Conservation (phyloP, 2,797 vertebrate genomes). For the Eupleurogrammus muticus region DNA sequence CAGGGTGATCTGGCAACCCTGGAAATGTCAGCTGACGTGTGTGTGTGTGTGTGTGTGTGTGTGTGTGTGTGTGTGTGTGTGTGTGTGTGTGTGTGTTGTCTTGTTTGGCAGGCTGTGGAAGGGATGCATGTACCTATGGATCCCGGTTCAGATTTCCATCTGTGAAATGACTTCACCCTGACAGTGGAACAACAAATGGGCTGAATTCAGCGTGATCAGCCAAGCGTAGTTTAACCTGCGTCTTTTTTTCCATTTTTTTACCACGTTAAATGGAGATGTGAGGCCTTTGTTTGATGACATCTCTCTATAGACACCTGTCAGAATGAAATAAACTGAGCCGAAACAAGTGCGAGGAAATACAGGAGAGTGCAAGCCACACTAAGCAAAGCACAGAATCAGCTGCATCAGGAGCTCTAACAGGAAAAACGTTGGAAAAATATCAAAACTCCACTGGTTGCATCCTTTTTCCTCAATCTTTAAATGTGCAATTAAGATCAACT, state of each 20-base stretch:
- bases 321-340: neutral
- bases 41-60: neutral
- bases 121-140: neutral
- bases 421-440: neutral
- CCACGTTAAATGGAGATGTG: neutral
- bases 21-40: conserved; percentile 48
- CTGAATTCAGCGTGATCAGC: conserved; percentile 23
- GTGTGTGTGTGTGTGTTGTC: no score
- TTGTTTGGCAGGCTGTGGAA: neutral
- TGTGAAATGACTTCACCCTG: conserved; percentile 13
- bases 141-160: conserved; percentile 19
- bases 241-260: neutral
- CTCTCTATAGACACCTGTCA: conserved; percentile 2
- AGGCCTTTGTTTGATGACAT: neutral
- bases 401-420: neutral
- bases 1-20: conserved; percentile 59
- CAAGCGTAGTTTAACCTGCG: conserved; percentile 14
- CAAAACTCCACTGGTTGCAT: no score
- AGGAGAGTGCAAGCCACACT: no score
- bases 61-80: conserved; percentile 15
- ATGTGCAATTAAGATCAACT: no score
- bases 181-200: neutral
- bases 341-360: no score
- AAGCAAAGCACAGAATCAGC: neutral
- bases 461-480: no score